Conservation (phyloP, 2,797 vertebrate species). For the Muscicapa striata region DNA sequence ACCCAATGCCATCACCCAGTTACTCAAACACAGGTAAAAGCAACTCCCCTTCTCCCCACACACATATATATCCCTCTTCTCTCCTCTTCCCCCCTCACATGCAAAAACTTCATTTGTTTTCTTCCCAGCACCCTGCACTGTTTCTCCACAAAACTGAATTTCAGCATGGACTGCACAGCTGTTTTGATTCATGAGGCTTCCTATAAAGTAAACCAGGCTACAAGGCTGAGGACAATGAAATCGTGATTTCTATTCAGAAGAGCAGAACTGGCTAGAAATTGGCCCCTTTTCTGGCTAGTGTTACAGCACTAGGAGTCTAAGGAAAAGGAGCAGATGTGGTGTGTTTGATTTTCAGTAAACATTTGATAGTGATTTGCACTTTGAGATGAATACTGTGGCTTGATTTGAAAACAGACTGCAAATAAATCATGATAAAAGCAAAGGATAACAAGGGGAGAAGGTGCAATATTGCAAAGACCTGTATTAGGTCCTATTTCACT, state of each 20-base stretch:
- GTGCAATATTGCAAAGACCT: slow-evolving; percentile 1
- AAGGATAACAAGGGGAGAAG: slow-evolving; percentile 17
- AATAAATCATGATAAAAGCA: slow-evolving; percentile 46
- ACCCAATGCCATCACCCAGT: not conserved
- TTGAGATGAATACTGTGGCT: slow-evolving; percentile 12
- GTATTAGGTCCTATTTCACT: slow-evolving; percentile 25
- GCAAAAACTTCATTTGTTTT: not conserved
- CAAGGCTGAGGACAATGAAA: slow-evolving; percentile 56
- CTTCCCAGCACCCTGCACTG: not conserved
- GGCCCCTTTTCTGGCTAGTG: slow-evolving; percentile 33
- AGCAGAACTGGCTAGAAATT: slow-evolving; percentile 37
- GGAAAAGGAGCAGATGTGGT: slow-evolving; percentile 47
- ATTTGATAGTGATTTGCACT: slow-evolving; percentile 56
- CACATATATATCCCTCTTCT: not conserved
- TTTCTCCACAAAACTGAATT: not conserved
- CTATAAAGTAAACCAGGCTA: slow-evolving; percentile 46
- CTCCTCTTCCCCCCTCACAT: not conserved
- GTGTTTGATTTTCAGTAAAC: slow-evolving; percentile 52
- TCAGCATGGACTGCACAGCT: not conserved
- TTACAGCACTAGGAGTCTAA: not conserved
- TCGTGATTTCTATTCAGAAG: slow-evolving; percentile 36
- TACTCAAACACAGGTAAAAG: not conserved
- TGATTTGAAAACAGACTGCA: slow-evolving; percentile 13
- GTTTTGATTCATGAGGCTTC: slow-evolving; percentile 51
- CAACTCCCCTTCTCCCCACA: not conserved